These are phyloP conservation scores for Ceratotherium simum DNA, from an alignment of 2,113 vertebrate genomes.

Conservation along the genomic window DNA sequence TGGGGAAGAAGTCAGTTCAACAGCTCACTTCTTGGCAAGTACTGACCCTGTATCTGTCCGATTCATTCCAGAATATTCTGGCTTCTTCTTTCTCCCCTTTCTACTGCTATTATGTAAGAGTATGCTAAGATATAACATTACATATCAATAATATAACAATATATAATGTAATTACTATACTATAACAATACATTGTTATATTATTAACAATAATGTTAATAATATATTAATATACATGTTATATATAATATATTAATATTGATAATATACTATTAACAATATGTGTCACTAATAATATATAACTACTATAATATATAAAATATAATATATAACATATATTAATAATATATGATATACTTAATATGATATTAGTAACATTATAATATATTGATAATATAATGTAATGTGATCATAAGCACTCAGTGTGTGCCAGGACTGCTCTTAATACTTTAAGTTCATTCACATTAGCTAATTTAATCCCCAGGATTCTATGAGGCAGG, in stretches of 20 bases:
- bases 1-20: background rate
- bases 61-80: background rate
- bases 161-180: background rate
- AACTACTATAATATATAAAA: background rate
- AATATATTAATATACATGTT: background rate
- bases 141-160: background rate
- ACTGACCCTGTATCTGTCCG: background rate
- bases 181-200: background rate
- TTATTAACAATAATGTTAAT: background rate
- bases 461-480: background rate
- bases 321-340: background rate
- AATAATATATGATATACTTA: background rate
- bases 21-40: background rate
- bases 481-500: background rate
- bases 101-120: background rate
- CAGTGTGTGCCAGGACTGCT: fast-evolving
- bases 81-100: background rate
- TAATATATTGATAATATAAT: background rate
- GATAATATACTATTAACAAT: background rate
- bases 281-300: background rate
- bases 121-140: background rate
- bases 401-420: background rate
- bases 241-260: background rate
- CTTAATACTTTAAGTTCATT: background rate
- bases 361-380: too few relatives aligned